Evolutionary conservation across 2,888 invertebrate genomes (phyloP).

Genomic region (Ctenicera cuprea): DNA sequence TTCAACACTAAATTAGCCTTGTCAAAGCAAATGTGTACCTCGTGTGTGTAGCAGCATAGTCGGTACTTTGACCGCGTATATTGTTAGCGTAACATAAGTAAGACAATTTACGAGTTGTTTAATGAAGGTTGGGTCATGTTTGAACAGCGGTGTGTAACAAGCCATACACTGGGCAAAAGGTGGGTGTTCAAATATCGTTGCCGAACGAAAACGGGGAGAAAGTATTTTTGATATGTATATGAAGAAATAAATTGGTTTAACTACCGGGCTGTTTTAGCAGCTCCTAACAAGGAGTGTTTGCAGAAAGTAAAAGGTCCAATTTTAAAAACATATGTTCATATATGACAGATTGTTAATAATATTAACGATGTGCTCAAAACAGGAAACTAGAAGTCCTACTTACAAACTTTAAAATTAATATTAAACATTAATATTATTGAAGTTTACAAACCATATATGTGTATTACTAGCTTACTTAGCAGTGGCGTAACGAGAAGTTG

Average conservation of each 20-base stretch:
- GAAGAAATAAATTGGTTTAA: neutral
- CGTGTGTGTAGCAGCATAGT: slow-evolving; percentile 2
- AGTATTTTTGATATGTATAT: neutral
- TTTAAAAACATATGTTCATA: too few species aligned
- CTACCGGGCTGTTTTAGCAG: too few species aligned
- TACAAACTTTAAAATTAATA: too few species aligned
- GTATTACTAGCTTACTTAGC: too few species aligned
- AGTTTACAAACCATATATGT: too few species aligned
- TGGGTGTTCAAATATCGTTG: neutral
- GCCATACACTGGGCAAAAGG: neutral
- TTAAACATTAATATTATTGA: too few species aligned
- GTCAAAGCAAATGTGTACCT: slow-evolving; percentile 13
- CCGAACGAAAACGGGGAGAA: neutral
- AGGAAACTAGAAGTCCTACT: too few species aligned
- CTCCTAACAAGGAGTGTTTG: too few species aligned
- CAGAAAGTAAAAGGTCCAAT: too few species aligned
- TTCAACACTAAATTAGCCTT: slow-evolving; percentile 14
- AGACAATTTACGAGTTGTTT: slow-evolving; percentile 27
- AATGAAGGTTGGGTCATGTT: slow-evolving; percentile 16
- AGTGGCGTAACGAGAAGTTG: too few species aligned
- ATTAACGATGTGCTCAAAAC: too few species aligned
- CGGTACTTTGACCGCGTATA: slow-evolving; percentile 19
- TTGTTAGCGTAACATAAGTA: slow-evolving; percentile 22
- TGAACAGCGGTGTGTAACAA: slow-evolving; percentile 19
- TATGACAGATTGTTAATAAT: too few species aligned